A percentile compares a stretch with the other conserved stretches of the same genome.
Conservation (phyloP, 1,140 invertebrate species). For the Calosoma granatense region DNA sequence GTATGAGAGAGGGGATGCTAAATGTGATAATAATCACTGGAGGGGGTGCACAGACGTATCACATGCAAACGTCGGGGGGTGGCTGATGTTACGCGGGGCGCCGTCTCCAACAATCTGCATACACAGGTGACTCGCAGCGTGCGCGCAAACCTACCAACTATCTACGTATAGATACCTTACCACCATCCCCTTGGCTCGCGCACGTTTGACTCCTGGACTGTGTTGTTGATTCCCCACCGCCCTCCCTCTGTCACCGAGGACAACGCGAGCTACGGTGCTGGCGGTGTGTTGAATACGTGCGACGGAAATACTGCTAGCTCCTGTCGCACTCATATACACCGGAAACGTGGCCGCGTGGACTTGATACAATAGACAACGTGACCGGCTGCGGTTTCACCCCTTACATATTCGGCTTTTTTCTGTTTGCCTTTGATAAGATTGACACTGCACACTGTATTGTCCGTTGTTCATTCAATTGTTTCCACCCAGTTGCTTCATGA, state of each 20-base stretch:
- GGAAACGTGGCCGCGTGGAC: background rate
- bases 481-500: no score
- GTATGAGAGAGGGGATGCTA: background rate
- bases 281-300: background rate
- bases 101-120: background rate
- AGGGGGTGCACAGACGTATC: background rate
- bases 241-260: no score
- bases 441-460: no score
- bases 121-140: background rate
- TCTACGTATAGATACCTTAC: no score
- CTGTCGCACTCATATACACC: background rate
- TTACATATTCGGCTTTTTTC: background rate
- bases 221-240: no score
- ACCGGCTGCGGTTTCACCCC: background rate
- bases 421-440: no score
- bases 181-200: no score
- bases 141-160: background rate
- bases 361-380: background rate
- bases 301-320: background rate
- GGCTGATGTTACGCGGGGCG: background rate
- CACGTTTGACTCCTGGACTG: no score
- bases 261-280: no score
- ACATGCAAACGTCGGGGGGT: background rate
- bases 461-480: no score
- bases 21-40: conserved; percentile 7